A percentile compares a stretch with the other conserved stretches of the same genome.
Evolutionary conservation across 2,888 invertebrate species (phyloP).

Genomic region (Embidobia sp.): DNA sequence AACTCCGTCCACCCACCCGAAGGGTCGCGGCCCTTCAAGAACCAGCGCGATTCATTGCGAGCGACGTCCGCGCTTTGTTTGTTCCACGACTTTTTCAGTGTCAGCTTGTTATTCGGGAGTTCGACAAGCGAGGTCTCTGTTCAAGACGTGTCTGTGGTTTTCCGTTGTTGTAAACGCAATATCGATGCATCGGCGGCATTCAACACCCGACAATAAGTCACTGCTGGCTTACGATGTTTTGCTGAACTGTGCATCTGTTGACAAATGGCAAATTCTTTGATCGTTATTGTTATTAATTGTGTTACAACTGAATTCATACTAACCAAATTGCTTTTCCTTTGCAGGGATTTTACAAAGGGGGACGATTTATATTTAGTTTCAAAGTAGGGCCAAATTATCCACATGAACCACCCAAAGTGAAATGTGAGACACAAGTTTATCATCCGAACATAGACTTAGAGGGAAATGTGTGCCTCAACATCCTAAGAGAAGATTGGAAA

Average conservation of each 20-base stretch:
- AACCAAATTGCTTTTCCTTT: too few species aligned
- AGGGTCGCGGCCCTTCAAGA: slow-evolving; percentile 22
- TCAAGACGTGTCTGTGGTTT: slow-evolving; percentile 3
- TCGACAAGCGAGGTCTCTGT: neutral
- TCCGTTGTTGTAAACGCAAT: slow-evolving; percentile 5
- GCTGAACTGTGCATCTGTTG: too few species aligned
- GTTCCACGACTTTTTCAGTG: slow-evolving; percentile 1
- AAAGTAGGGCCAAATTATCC: slow-evolving; percentile 99
- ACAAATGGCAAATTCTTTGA: too few species aligned
- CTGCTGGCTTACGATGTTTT: too few species aligned
- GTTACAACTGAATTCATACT: too few species aligned
- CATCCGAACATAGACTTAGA: slow-evolving; percentile 99
- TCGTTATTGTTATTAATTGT: too few species aligned
- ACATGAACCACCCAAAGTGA: slow-evolving; percentile 99
- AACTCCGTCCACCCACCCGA: neutral
- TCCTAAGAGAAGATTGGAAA: slow-evolving; percentile 99
- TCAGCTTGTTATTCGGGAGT: neutral
- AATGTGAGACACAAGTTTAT: slow-evolving; percentile 98
- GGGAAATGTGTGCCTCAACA: slow-evolving; percentile 98
- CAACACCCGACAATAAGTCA: too few species aligned
- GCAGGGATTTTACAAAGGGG: slow-evolving; percentile 95
- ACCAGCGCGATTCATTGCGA: slow-evolving; percentile 1
- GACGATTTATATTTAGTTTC: slow-evolving; percentile 97
- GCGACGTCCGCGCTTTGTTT: slow-evolving; percentile 6
- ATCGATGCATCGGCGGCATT: neutral